These are phyloP conservation scores for Indri indri DNA, from an alignment of 2,113 vertebrate species.

Conservation along the genomic window DNA sequence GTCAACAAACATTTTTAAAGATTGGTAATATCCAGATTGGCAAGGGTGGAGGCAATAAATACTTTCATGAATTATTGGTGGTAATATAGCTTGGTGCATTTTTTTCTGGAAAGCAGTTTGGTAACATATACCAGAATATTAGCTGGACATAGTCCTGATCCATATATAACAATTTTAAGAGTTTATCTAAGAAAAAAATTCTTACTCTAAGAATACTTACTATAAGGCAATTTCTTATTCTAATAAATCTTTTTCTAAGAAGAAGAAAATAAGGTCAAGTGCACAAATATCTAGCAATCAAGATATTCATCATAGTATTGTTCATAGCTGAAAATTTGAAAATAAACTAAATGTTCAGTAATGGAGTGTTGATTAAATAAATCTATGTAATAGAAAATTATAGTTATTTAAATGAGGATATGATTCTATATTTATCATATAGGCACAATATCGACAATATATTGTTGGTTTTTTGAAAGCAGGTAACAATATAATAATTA, in stretches of 20 bases:
- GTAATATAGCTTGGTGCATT: not conserved
- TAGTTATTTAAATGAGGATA: constrained; percentile 17
- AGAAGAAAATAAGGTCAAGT: not conserved
- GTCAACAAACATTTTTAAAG: not conserved
- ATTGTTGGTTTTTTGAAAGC: constrained; percentile 22
- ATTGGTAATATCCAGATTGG: not conserved
- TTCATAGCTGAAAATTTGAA: constrained; percentile 26
- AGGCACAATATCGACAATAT: not conserved
- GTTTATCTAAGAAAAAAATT: constrained; percentile 9
- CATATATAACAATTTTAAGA: constrained; percentile 9
- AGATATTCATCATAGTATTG: not conserved
- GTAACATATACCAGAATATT: not conserved
- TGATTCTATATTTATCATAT: not conserved
- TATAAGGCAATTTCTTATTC: not conserved
- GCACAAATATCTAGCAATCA: not conserved
- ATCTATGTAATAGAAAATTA: constrained; percentile 3
- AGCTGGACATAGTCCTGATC: not conserved
- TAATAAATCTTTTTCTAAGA: constrained; percentile 28
- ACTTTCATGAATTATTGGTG: not conserved
- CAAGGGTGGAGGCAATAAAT: not conserved
- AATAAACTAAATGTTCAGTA: not conserved
- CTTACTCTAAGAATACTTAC: not conserved
- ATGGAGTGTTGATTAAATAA: constrained; percentile 4
- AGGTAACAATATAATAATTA: not conserved
- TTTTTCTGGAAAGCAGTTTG: constrained; percentile 54